Conservation (phyloP, 2,888 invertebrate species). For the Leucophenga montana region DNA sequence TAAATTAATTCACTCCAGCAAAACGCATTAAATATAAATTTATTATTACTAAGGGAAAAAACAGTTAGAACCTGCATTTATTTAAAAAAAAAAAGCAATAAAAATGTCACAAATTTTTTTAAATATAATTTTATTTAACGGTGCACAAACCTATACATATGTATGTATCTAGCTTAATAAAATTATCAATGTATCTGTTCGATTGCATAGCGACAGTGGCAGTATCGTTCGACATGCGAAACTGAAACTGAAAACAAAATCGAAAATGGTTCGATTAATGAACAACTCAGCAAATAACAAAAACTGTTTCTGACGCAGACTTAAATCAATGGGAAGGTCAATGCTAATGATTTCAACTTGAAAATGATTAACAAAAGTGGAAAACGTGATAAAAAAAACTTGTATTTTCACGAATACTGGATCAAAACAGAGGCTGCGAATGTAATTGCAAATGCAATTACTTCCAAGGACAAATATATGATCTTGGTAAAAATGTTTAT, state of each 20-base stretch:
- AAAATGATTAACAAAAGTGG: neutral
- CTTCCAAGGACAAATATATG: no score
- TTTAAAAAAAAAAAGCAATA: constrained; percentile 38
- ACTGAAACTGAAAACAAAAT: constrained; percentile 15
- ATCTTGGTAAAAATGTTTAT: no score
- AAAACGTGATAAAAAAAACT: neutral
- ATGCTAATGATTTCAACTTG: constrained; percentile 46
- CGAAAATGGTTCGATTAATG: constrained; percentile 10
- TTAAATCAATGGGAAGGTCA: constrained; percentile 52
- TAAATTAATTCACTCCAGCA: constrained; percentile 32
- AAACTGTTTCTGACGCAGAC: constrained; percentile 32
- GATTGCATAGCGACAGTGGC: neutral
- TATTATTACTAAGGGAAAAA: neutral
- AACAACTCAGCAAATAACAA: neutral
- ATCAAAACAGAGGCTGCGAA: neutral
- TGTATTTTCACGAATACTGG: neutral
- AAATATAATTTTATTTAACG: constrained; percentile 1
- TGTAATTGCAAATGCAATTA: no score
- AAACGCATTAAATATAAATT: constrained; percentile 3
- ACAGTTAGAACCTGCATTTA: constrained; percentile 40
- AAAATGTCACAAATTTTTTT: neutral
- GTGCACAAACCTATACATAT: constrained; percentile 9
- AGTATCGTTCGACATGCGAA: constrained; percentile 5
- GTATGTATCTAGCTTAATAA: no score
- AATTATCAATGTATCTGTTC: no score